Base-by-base conservation (phyloP, 2,113 vertebrate genomes). In the Triplophysa dalaica region DNA sequence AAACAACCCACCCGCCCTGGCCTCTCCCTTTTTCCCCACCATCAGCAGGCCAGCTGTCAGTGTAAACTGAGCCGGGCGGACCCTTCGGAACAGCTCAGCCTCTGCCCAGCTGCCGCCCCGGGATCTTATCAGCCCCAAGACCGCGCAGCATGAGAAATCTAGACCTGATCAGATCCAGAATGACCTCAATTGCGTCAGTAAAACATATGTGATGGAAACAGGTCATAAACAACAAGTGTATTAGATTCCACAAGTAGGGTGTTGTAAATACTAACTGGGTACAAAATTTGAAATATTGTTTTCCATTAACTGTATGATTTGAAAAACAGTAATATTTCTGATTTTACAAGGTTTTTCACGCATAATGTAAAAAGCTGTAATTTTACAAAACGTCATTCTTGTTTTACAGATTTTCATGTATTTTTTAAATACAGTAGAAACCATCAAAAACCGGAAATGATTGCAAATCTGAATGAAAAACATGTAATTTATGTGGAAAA, bases 41-140 rank as follows among this genome's bases (percentile, higher is more conserved):
- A 52, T 62, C 60, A 75, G 41, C 52, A 38, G 11, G 50, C 75
- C 81, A 81, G 78, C 75, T 83, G 81, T 75, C 43, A 33, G 60
- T 79, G 81, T 75, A 85, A 85, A 82, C 61, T 64, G 81, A 85
- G 75, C 75, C 45, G 78, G 75, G 81, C 72, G 81, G 75, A 70
- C 82, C 79, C 58, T 75, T 17, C 6, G 33, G 48, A 65, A 73
- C 60, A 50, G 43, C 45, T 76, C 72, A 77, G 62, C 52, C 65
- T 76, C 74, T 76, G 74, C 45, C 54, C 69, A 62, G 50, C 73
- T 82, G 29, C 68, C 76, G 67, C 75, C 74, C 60, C 66, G 63
- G 78, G 81, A 78, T 85, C 75, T 83, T 75, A 83, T 85, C 84
- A 83, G 73, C 73, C 70, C 21, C 58, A 50, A 29, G 50, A 26